Percentiles rank a stretch among this genome's conserved stretches.
These are phyloP conservation scores for Achroia grisella DNA, from an alignment of 1,140 invertebrate genomes.

Conservation along the genomic window DNA sequence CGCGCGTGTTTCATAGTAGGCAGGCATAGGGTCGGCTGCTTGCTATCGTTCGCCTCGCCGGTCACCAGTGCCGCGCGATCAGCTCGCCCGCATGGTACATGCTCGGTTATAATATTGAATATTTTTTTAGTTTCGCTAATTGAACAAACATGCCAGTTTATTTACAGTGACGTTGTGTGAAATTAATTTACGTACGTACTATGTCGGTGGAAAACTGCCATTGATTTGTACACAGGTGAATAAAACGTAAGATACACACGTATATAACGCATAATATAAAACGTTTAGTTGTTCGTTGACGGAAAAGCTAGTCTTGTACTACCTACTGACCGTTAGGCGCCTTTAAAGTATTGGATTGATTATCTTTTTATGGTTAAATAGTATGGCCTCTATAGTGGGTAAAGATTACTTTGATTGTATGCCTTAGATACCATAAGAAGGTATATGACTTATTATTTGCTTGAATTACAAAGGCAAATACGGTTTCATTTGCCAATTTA, in stretches of 20 bases:
- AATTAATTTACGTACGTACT: slow-evolving; percentile 32
- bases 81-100: slow-evolving; percentile 50
- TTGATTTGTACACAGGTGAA: slow-evolving; percentile 47
- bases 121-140: slow-evolving; percentile 31
- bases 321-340: slow-evolving; percentile 15
- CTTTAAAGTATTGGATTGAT: background rate
- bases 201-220: slow-evolving; percentile 37
- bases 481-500: slow-evolving; percentile 8
- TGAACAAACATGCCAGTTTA: slow-evolving; percentile 41
- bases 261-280: no score
- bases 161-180: slow-evolving; percentile 56
- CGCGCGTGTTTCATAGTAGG: slow-evolving; percentile 39
- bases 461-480: slow-evolving; percentile 4
- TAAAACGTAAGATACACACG: slow-evolving; percentile 18
- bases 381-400: background rate
- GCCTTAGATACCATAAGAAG: no score
- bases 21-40: slow-evolving; percentile 50
- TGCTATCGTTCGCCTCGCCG: slow-evolving; percentile 55
- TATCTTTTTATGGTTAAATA: background rate
- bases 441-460: background rate
- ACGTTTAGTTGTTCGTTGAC: no score
- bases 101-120: slow-evolving; percentile 19
- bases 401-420: no score
- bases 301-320: slow-evolving; percentile 6
- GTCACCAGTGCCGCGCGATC: slow-evolving; percentile 56